Evolutionary conservation across 2,888 invertebrate genomes (phyloP), one percentile per base, ranked within the genome.

Genomic region (Lasioglossum lativentre): DNA sequence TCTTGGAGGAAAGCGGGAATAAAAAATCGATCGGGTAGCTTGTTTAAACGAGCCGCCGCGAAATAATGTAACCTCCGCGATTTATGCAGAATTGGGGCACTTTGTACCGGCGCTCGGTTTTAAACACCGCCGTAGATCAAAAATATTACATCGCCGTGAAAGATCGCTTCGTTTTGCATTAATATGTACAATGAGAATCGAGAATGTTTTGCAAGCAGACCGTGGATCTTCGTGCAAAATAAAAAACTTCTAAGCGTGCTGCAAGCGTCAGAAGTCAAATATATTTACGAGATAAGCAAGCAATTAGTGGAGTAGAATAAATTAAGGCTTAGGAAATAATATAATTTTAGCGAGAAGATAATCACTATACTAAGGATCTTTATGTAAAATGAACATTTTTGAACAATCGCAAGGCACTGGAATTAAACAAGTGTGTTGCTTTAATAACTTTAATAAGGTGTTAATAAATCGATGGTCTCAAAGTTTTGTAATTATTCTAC

Each of bases 1-100:
- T 70, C n/a, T 42, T 63, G 27, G 16, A 30, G 76, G 52, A 8
- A 5, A 27, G 4, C 23, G 14, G 19, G 75, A 63, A 75, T 40
- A 34, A 59, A 70, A 74, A 47, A 68, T 77, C 34, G 47, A 47
- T 47, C 38, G n/a, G 30, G 63, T 6, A 1, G 45, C 12, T 73
- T 42, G 52, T 52, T 52, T 52, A 38, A 52, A 38, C 47, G 82
- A 56, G 56, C 23, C 27, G 10, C 30, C 34, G 1, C 16, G 27
- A 59, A 83, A 77, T 73, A 56, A 23, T 27, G 52, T 78, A 38
- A 72, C 14, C 8, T 14, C 16, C 1, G 4, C 40, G 68, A 40
- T 75, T 73, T 40, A 52, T 56, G 56, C n/a, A 10, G 34, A 66
- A 71, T 30, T 45, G 34, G 66, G 19, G 4, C 66, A 30, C 34